These are phyloP conservation scores for Aspidiotus destructor DNA, from an alignment of 2,888 invertebrate genomes.

Conservation along the genomic window DNA sequence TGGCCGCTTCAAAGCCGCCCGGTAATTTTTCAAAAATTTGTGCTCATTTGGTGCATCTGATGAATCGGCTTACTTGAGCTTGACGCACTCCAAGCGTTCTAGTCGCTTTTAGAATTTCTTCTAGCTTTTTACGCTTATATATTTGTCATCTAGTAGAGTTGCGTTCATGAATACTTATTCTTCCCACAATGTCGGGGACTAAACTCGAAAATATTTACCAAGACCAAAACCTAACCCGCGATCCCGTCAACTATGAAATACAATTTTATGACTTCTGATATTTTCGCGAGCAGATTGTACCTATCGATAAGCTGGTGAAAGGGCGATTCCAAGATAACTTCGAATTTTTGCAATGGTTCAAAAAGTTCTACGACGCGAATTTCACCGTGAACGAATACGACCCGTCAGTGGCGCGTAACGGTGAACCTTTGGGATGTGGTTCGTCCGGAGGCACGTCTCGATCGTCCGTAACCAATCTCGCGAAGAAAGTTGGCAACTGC, in stretches of 20 bases:
- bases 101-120: too few relatives aligned
- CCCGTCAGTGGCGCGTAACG: constrained; percentile 74
- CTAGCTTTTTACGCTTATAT: too few relatives aligned
- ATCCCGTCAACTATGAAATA: too few relatives aligned
- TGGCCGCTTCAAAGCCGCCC: constrained; percentile 5
- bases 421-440: constrained; percentile 73
- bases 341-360: constrained; percentile 99
- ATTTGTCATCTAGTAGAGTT: too few relatives aligned
- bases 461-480: constrained; percentile 32
- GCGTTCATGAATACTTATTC: too few relatives aligned
- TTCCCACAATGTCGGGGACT: too few relatives aligned
- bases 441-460: constrained; percentile 46
- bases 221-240: too few relatives aligned
- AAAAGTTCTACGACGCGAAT: constrained; percentile 99
- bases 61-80: too few relatives aligned
- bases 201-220: too few relatives aligned
- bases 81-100: too few relatives aligned
- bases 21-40: constrained; percentile 16
- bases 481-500: constrained; percentile 32
- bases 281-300: constrained; percentile 63
- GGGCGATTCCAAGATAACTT: constrained; percentile 99
- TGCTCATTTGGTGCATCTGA: too few relatives aligned
- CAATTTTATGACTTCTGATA: background rate
- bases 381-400: constrained; percentile 91
- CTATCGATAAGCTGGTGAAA: constrained; percentile 90